Evolutionary conservation across 2,888 invertebrate species (phyloP), one percentile per base, ranked within the genome.

Genomic region (Alentia gelatinosa): DNA sequence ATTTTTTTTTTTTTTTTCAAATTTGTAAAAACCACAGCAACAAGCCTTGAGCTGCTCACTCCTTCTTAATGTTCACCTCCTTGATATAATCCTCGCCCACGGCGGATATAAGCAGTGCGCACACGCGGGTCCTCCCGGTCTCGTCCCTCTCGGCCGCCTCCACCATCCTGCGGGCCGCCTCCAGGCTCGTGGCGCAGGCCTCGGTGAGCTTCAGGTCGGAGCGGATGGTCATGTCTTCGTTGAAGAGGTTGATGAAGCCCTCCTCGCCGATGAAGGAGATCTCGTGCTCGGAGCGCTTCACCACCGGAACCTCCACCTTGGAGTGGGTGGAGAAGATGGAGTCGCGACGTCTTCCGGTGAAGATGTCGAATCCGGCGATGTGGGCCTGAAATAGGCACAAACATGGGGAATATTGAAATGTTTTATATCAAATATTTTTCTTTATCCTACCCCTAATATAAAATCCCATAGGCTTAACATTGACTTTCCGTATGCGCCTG

Each of bases 221-320:
- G 30, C 86, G 42, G 30, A 86, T 30, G 50, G 86, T 86, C 86
- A 86, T 86, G 47, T 86, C 86, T 4, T 42, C 86, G 23, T 86
- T 86, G 47, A 86, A 86, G 19, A 86, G 30, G 86, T 42, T 23
- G 33, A 86, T 26, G n/a, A 9, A n/a, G 40, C 30, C 30, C 1
- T 63, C 89, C 1, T 1, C 19, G 26, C 3, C 35, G 37, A 63
- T 26, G 1, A 68, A 12, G 5, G 74, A 74, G 12, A 90, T 47
- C 74, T 68, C 75, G 40, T 90, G 75, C 37, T 90, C 75, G 42
- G 68, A 42, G 15, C 90, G 68, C 26, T 39, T 75, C 23, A 90
- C 75, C 1, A 37, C 42, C 26, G 90, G 90, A 26, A 68, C 68
- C 26, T 74, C 0, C n/a, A 90, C 90, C 15, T 26, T n/a, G 35